Evolutionary conservation across 2,797 vertebrate species (phyloP).

Genomic region (Malacoraja senta): DNA sequence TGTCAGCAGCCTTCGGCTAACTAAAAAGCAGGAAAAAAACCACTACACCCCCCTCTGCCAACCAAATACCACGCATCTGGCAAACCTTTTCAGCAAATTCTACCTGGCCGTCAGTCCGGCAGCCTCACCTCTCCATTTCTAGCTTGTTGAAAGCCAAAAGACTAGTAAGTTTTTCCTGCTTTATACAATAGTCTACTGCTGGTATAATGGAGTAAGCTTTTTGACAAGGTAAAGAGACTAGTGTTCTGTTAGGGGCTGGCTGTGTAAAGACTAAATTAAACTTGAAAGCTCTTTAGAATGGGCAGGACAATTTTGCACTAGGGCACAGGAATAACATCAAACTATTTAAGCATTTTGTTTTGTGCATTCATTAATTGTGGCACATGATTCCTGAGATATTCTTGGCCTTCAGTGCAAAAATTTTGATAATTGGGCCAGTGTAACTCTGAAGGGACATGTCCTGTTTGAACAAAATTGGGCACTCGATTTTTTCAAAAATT

Average conservation of each 20-base stretch:
- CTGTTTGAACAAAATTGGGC: background rate
- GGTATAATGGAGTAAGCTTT: constrained; percentile 87
- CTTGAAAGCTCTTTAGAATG: background rate
- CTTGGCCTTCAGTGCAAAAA: background rate
- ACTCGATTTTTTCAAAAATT: too few species aligned
- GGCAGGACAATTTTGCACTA: constrained; percentile 1
- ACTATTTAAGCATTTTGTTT: background rate
- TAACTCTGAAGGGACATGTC: constrained; percentile 22
- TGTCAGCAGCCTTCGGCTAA: constrained; percentile 89
- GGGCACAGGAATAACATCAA: background rate
- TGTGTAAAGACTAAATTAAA: constrained; percentile 52
- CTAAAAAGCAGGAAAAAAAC: constrained; percentile 96
- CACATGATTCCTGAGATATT: background rate
- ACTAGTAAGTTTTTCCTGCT: constrained; percentile 99
- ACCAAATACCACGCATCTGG: constrained; percentile 98
- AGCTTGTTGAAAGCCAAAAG: constrained; percentile 97
- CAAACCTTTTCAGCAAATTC: constrained; percentile 99
- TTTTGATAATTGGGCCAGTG: background rate
- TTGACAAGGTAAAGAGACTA: constrained; percentile 72
- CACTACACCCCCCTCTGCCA: constrained; percentile 91
- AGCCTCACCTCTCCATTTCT: constrained; percentile 96
- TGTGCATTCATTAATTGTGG: background rate
- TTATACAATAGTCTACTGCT: constrained; percentile 83
- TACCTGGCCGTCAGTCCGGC: constrained; percentile 97
- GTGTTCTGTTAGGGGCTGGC: constrained; percentile 76